These are phyloP conservation scores for Oreocharis arfaki DNA, from an alignment of 2,113 vertebrate genomes.

Conservation along the genomic window DNA sequence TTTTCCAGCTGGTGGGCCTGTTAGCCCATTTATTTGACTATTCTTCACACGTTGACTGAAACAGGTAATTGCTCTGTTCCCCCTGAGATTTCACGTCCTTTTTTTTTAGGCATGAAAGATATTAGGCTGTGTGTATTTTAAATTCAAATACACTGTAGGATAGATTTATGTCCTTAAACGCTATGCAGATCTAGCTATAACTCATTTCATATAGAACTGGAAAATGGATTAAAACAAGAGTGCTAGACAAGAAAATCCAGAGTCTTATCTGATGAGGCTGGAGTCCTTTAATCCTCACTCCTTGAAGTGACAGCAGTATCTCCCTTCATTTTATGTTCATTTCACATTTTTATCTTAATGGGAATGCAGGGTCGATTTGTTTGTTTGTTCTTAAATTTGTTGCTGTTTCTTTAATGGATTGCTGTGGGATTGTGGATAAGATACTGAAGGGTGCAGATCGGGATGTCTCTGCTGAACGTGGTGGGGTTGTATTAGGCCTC, in stretches of 20 bases:
- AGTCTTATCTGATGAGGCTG: constrained; percentile 47
- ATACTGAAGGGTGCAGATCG: neutral
- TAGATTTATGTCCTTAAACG: constrained; percentile 47
- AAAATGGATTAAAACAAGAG: constrained; percentile 31
- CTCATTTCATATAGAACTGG: constrained; percentile 22
- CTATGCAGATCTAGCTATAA: constrained; percentile 34
- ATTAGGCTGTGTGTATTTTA: constrained; percentile 43
- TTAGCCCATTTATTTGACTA: constrained; percentile 63
- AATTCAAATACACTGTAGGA: constrained; percentile 40
- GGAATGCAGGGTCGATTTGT: neutral
- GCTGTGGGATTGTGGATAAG: neutral
- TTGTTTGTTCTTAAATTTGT: constrained; percentile 20
- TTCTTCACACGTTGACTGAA: constrained; percentile 62
- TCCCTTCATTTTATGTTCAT: constrained; percentile 14
- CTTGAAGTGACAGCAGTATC: constrained; percentile 23
- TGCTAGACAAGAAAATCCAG: constrained; percentile 22
- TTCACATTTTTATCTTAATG: constrained; percentile 17
- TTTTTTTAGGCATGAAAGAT: constrained; percentile 44
- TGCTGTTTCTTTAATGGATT: neutral
- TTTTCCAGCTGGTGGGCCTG: constrained; percentile 60
- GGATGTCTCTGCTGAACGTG: neutral
- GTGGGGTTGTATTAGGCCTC: neutral
- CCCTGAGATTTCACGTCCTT: constrained; percentile 45
- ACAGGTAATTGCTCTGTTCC: constrained; percentile 57
- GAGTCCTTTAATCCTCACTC: constrained; percentile 37